phyloP scores from a whole-genome alignment of 1,140 invertebrate species.

The Lasaia peninsularis region DNA sequence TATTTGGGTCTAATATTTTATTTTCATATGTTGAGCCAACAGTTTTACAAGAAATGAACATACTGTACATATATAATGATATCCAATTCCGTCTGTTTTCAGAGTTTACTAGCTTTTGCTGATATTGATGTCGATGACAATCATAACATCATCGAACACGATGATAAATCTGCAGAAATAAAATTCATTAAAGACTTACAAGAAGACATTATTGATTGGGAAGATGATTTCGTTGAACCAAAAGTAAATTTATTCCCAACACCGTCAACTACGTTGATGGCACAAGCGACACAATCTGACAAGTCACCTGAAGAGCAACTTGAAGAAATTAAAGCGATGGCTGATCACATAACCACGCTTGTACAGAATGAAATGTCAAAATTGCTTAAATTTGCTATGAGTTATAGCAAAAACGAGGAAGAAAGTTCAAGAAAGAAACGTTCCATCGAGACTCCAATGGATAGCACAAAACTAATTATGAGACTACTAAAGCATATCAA shows the following conservation, averaged over 20 bases:
- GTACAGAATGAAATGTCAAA: conserved; percentile 58
- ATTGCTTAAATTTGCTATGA: conserved; percentile 46
- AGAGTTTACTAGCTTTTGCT: conserved; percentile 12
- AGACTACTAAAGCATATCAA: conserved; percentile 64
- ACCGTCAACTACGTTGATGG: conserved; percentile 50
- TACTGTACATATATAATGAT: not conserved
- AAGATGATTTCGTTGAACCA: conserved; percentile 36
- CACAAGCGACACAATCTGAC: conserved; percentile 42
- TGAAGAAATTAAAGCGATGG: conserved; percentile 59
- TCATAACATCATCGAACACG: not conserved
- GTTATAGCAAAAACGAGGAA: conserved; percentile 29
- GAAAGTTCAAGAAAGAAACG: conserved; percentile 42
- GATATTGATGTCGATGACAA: not conserved
- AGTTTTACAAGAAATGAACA: not conserved
- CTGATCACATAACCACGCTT: conserved; percentile 44
- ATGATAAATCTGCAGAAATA: not conserved
- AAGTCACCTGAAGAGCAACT: conserved; percentile 58
- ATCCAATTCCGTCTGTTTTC: not conserved
- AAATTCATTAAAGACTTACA: conserved; percentile 6
- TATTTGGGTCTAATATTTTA: no score
- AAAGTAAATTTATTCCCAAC: conserved; percentile 36
- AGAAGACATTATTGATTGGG: conserved; percentile 44
- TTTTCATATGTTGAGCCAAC: not conserved
- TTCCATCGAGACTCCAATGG: conserved; percentile 54
- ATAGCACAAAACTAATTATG: conserved; percentile 55